These are phyloP conservation scores for Lymantria dispar DNA, from an alignment of 2,888 invertebrate genomes.

Conservation along the genomic window DNA sequence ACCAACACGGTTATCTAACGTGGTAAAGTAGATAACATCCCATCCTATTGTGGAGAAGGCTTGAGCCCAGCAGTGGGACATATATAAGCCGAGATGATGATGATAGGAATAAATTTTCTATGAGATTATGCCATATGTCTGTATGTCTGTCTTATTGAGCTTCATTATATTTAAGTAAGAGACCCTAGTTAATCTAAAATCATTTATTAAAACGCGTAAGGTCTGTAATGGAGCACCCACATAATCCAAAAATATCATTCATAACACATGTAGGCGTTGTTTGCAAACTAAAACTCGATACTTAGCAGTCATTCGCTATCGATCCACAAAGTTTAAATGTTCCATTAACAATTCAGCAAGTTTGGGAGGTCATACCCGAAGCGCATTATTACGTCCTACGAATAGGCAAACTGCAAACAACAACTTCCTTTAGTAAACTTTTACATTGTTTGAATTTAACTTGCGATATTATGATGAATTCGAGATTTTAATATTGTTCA, in stretches of 20 bases:
- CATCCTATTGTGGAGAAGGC: too few species aligned
- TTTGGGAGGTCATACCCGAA: slow-evolving; percentile 13
- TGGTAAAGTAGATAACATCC: too few species aligned
- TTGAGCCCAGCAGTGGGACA: too few species aligned
- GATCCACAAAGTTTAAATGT: slow-evolving; percentile 41
- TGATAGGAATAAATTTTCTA: too few species aligned
- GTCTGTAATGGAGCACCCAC: background rate
- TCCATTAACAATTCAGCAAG: slow-evolving; percentile 44
- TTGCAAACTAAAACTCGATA: slow-evolving; percentile 23
- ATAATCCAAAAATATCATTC: background rate
- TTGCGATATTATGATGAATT: slow-evolving; percentile 18
- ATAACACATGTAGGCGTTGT: slow-evolving; percentile 17
- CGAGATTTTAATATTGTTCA: background rate
- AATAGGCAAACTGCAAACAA: slow-evolving; percentile 17
- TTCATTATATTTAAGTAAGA: too few species aligned
- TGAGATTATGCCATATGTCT: too few species aligned
- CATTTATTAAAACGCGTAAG: too few species aligned
- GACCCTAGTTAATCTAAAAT: too few species aligned
- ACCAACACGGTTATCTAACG: too few species aligned
- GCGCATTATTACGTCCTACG: slow-evolving; percentile 17
- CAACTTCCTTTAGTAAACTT: slow-evolving; percentile 19
- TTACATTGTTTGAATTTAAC: slow-evolving; percentile 24
- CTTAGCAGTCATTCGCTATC: slow-evolving; percentile 37
- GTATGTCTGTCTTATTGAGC: too few species aligned
- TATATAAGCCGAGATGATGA: too few species aligned